Conservation (phyloP, 2,888 invertebrate genomes). For the Andrena flavipes region DNA sequence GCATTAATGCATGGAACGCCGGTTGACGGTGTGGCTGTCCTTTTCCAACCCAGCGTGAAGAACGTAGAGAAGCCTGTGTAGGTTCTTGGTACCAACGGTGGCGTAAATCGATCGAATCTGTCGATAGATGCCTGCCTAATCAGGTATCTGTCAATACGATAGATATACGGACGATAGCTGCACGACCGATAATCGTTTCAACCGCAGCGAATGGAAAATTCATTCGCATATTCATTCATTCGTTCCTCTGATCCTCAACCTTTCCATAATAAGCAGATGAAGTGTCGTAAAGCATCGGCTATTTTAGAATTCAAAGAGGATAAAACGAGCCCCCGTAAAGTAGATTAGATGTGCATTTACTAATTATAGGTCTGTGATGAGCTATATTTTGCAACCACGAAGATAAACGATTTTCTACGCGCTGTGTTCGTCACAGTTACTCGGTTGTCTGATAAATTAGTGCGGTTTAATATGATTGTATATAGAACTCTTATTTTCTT, state of each 20-base stretch:
- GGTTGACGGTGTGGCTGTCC: constrained; percentile 44
- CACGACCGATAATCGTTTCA: constrained; percentile 13
- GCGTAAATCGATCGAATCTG: constrained; percentile 60
- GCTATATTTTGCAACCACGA: no score
- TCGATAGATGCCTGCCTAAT: constrained; percentile 50
- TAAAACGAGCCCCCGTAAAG: no score
- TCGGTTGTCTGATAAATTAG: no score
- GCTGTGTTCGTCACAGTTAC: no score
- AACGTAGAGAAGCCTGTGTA: constrained; percentile 12
- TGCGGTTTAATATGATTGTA: no score
- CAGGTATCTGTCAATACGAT: constrained; percentile 53
- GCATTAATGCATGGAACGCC: constrained; percentile 70
- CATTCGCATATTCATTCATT: neutral
- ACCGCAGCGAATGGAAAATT: neutral
- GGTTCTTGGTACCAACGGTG: constrained; percentile 35
- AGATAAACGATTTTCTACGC: no score
- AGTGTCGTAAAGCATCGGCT: no score
- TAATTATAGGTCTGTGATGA: no score
- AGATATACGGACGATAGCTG: constrained; percentile 36
- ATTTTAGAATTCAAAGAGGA: no score
- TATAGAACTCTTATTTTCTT: no score
- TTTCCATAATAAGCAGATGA: neutral
- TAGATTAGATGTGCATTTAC: no score
- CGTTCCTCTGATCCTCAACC: neutral
- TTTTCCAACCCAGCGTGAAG: constrained; percentile 17